Evolutionary conservation across 2,113 vertebrate species (phyloP).

Genomic region (Pangasianodon gigas): DNA sequence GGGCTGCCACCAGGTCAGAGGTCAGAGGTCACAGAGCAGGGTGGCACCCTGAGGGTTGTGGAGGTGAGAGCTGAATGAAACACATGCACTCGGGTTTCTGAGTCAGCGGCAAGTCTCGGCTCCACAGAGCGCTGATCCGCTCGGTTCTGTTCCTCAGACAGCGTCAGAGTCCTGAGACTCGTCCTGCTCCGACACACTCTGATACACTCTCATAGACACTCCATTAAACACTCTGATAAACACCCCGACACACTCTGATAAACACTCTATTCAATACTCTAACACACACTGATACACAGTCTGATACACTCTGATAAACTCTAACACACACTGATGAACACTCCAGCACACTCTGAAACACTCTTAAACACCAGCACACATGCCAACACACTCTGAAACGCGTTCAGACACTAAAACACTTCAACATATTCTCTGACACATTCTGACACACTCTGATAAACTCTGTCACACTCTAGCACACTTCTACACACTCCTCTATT

Average conservation of each 20-base stretch:
- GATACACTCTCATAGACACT: not conserved
- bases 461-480: not conserved
- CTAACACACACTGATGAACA: not conserved
- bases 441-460: not conserved
- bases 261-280: not conserved
- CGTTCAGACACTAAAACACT: not conserved
- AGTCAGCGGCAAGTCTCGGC: not conserved
- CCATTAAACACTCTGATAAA: not conserved
- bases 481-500: not conserved
- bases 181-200: not conserved
- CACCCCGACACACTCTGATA: not conserved
- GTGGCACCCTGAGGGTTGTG: conserved; percentile 21
- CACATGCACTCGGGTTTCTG: conserved; percentile 36
- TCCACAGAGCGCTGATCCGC: not conserved
- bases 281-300: not conserved
- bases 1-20: conserved; percentile 38
- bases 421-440: not conserved
- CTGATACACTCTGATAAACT: not conserved
- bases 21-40: conserved; percentile 31
- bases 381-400: no score
- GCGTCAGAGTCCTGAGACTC: conserved; percentile 11
- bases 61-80: conserved; percentile 44
- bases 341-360: not conserved
- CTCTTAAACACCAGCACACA: not conserved
- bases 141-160: not conserved